These are phyloP conservation scores for Sarcophaga peregrina DNA, from an alignment of 1,140 invertebrate genomes.

Conservation along the genomic window DNA sequence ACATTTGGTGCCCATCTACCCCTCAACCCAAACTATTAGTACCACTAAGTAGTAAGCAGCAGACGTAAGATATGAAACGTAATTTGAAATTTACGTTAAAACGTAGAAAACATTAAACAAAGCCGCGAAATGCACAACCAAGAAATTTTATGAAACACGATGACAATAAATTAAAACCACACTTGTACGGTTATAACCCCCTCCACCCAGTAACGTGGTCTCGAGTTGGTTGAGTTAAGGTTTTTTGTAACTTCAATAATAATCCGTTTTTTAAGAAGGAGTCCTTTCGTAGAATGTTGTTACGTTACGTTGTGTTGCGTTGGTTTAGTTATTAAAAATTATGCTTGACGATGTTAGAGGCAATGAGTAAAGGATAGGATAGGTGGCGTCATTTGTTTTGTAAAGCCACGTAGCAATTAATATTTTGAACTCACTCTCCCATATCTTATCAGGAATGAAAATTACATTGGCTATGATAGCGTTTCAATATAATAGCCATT, in stretches of 20 bases:
- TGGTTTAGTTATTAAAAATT: too few species aligned
- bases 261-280: too few species aligned
- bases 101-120: constrained; percentile 43
- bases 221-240: too few species aligned
- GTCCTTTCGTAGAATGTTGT: too few species aligned
- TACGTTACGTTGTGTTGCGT: too few species aligned
- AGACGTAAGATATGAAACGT: constrained; percentile 12
- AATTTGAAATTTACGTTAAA: constrained; percentile 34
- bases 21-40: background rate
- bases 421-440: background rate
- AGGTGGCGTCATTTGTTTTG: constrained; percentile 33
- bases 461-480: too few species aligned
- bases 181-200: background rate
- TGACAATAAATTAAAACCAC: constrained; percentile 47
- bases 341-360: too few species aligned
- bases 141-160: constrained; percentile 45
- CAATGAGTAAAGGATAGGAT: too few species aligned
- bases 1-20: constrained; percentile 20
- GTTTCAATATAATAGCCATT: background rate
- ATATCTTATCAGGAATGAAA: too few species aligned
- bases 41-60: background rate
- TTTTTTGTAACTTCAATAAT: too few species aligned
- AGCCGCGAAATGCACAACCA: constrained; percentile 47
- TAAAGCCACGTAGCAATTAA: constrained; percentile 46
- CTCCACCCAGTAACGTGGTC: too few species aligned